Evolutionary conservation across 30 jellyfish, hydroid and myxozoan species (phyloP), one percentile per base, ranked within the genome.

Genomic region (Pelagia noctiluca): DNA sequence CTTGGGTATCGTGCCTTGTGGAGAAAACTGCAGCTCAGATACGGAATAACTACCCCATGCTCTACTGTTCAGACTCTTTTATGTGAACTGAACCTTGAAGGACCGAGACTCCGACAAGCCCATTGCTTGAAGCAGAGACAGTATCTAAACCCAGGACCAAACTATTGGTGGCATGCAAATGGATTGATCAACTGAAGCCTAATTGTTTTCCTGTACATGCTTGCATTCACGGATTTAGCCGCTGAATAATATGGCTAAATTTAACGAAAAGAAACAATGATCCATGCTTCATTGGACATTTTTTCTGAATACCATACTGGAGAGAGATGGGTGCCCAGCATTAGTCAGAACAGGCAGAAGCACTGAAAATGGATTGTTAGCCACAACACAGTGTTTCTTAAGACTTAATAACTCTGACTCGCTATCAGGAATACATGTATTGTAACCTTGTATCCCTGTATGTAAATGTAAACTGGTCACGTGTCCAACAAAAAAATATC

Each of bases 81-180:
- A 52, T 30, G 82, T 25, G 66, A 70, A 2, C 82, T 63, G 77
- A 74, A 70, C 82, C 82, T 74, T 37, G 66, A 32, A 32, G 82
- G 82, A 26, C 11, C 82, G 50, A 37, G 38, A 32, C 61, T 25
- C n/a, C 64, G 75, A 35, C 64, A 37, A 37, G 67, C 31, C 63
- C 82, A 70, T 37, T 29, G 66, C 36, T 38, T 70, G 63, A 70
- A 70, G 50, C 47, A 74, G 75, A 70, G 82, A 37, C 63, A 38
- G 66, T 70, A 70, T 70, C 63, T 34, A 22, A 70, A 70, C 82
- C 67, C 66, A 2, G 82, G 66, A 22, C 82, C 82, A 26, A 70
- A 70, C 66, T 38, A 70, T 37, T 33, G 61, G 24, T 70, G 82
- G 82, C 82, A 70, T 70, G 36, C 67, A 22, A 74, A 70, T 70